Evolutionary conservation across 2,797 vertebrate genomes (phyloP).

Genomic region (Tapirus indicus): DNA sequence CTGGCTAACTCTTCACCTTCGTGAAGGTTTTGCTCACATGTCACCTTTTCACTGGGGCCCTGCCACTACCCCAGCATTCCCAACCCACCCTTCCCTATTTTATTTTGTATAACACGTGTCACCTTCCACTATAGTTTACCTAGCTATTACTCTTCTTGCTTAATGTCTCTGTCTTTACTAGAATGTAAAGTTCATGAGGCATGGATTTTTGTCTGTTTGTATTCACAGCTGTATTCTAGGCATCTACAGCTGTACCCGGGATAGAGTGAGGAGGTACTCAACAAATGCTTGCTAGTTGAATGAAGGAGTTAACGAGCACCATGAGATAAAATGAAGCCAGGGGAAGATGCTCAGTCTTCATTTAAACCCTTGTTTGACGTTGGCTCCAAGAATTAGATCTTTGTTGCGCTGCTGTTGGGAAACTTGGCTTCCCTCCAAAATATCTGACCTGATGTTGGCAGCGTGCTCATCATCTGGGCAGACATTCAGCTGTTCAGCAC

Average conservation of each 20-base stretch:
- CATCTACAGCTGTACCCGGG: background rate
- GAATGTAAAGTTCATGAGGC: background rate
- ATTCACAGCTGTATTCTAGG: background rate
- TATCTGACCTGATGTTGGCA: background rate
- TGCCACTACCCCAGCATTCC: background rate
- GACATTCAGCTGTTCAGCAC: background rate
- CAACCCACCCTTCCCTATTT: no score
- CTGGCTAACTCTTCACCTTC: background rate
- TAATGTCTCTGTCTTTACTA: background rate
- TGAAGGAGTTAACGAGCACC: background rate
- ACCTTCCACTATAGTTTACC: background rate
- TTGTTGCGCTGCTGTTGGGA: background rate
- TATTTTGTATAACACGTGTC: background rate
- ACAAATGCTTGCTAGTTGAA: background rate
- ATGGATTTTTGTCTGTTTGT: background rate
- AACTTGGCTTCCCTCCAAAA: background rate
- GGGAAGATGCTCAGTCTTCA: background rate
- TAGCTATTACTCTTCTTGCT: background rate
- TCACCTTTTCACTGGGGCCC: accelerated
- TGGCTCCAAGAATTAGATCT: background rate
- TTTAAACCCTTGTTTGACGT: background rate
- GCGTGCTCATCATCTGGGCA: background rate
- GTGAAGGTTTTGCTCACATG: background rate
- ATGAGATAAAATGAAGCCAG: background rate
- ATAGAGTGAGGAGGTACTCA: background rate